phyloP scores from a whole-genome alignment of 2,888 invertebrate genomes.

The Romanomermis culicivorax region DNA sequence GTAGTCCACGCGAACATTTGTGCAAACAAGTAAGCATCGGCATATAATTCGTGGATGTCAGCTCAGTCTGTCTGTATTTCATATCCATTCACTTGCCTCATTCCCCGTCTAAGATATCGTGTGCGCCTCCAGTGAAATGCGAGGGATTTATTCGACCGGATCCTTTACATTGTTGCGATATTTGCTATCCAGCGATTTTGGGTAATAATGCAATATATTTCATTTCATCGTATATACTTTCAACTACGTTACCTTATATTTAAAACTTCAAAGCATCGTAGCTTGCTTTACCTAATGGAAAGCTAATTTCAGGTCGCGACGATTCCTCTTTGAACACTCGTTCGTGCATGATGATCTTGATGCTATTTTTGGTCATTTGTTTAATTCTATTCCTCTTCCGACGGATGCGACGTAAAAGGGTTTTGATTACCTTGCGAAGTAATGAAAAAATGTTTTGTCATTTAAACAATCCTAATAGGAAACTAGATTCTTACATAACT shows the following conservation, averaged over 20 bases:
- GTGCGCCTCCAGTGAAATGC: conserved; percentile 1
- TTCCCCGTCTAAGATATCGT: not conserved
- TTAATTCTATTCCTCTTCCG: conserved; percentile 2
- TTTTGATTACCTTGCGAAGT: not conserved
- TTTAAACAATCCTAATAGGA: too few relatives aligned
- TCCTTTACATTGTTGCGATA: conserved; percentile 3
- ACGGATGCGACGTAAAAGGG: not conserved
- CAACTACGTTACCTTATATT: not conserved
- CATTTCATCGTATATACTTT: not conserved
- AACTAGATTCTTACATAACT: too few relatives aligned
- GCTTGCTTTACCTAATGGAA: not conserved
- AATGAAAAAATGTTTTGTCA: too few relatives aligned
- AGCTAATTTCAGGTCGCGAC: too few relatives aligned
- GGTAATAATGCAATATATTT: too few relatives aligned
- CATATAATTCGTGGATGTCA: too few relatives aligned
- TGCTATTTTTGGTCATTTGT: not conserved
- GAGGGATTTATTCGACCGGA: not conserved
- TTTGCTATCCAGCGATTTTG: not conserved
- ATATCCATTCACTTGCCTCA: too few relatives aligned
- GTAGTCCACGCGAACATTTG: not conserved
- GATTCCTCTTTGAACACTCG: too few relatives aligned
- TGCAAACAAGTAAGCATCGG: conserved; percentile 2
- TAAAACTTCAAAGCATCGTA: not conserved
- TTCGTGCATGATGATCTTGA: too few relatives aligned
- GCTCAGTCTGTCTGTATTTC: too few relatives aligned